Percentiles rank a stretch among this genome's conserved stretches.
Conservation (phyloP, 2,113 vertebrate genomes). For the Microtus ochrogaster region DNA sequence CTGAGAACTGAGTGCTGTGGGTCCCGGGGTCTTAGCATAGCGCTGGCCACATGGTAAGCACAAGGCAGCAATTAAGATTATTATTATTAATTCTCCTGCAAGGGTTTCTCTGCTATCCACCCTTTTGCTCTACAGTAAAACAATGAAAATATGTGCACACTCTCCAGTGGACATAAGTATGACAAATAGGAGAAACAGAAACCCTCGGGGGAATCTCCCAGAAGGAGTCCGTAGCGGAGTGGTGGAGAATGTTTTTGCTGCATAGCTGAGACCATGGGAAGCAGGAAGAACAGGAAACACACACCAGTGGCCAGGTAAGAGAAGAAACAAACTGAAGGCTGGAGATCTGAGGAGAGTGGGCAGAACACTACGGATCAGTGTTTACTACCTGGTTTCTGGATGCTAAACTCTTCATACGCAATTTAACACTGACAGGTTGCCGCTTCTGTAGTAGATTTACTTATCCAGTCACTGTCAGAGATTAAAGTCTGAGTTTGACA, state of each 20-base stretch:
- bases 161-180: background rate
- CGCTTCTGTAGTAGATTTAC: background rate
- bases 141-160: rapidly evolving
- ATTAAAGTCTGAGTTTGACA: background rate
- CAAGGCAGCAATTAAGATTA: background rate
- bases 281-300: background rate
- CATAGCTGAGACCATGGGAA: background rate
- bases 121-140: background rate
- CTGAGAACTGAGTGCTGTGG: background rate
- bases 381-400: background rate
- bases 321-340: background rate
- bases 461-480: background rate
- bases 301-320: rapidly evolving
- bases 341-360: background rate
- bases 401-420: background rate
- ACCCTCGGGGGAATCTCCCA: background rate
- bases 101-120: background rate
- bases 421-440: background rate
- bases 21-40: background rate
- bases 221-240: background rate
- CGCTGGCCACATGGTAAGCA: background rate
- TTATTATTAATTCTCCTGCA: background rate
- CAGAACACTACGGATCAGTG: background rate
- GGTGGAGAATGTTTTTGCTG: rapidly evolving
- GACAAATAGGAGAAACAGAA: background rate